Conservation (phyloP, 2,113 vertebrate genomes). For the Odobenus rosmarus region DNA sequence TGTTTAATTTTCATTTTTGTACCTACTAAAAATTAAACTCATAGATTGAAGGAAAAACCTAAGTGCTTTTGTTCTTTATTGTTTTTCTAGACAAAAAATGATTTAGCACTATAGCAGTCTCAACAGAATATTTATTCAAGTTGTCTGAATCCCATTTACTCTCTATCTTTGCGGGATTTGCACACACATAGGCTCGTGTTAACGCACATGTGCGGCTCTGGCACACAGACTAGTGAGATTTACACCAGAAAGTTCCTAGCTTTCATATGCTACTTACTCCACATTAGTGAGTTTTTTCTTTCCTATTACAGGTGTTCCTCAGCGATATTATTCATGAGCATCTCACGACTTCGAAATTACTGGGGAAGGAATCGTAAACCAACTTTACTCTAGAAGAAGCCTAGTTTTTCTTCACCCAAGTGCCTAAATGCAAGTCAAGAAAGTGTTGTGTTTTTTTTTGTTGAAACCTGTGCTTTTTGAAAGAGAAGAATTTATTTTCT, state of each 20-base stretch:
- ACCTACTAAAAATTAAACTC: background rate
- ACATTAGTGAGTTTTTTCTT: background rate
- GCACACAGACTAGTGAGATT: background rate
- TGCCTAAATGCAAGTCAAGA: background rate
- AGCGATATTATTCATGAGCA: background rate
- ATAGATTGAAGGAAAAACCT: background rate
- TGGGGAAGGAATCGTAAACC: background rate
- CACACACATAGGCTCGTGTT: background rate
- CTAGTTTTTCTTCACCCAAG: background rate
- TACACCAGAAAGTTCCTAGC: background rate
- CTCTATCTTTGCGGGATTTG: background rate
- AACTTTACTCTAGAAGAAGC: background rate
- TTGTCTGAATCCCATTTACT: background rate
- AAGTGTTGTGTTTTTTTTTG: background rate
- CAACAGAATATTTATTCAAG: background rate
- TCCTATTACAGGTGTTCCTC: background rate
- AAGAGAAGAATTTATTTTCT: background rate
- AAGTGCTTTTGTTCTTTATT: background rate
- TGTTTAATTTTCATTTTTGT: constrained; percentile 6
- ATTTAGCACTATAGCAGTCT: background rate
- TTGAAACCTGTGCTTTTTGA: background rate
- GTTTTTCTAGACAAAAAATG: background rate
- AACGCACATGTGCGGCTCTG: background rate
- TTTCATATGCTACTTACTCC: background rate
- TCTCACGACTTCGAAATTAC: background rate